These are phyloP conservation scores for Drosophila chauvacae DNA, from an alignment of 1,140 invertebrate genomes.

Conservation along the genomic window DNA sequence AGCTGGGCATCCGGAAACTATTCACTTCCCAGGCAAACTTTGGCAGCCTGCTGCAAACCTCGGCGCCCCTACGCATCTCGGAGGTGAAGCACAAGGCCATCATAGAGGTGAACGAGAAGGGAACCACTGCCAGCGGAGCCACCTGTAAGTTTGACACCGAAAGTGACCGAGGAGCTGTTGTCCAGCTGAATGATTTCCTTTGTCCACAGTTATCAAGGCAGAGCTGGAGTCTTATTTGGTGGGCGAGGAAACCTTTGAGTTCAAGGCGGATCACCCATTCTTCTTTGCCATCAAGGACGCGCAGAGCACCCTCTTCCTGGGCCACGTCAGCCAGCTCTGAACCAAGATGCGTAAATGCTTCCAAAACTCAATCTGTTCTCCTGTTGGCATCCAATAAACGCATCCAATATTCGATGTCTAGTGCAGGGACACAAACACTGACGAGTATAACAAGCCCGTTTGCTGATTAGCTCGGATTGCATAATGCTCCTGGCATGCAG, in stretches of 20 bases:
- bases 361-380: slow-evolving; percentile 11
- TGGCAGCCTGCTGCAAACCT: slow-evolving; percentile 85
- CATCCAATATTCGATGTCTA: slow-evolving; percentile 32
- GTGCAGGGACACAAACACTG: slow-evolving; percentile 18
- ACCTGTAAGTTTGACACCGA: slow-evolving; percentile 62
- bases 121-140: slow-evolving; percentile 85
- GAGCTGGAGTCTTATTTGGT: slow-evolving; percentile 12
- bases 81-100: slow-evolving; percentile 86
- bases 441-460: slow-evolving; percentile 14
- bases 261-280: slow-evolving; percentile 69
- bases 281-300: slow-evolving; percentile 49
- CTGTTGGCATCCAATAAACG: slow-evolving; percentile 41
- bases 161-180: not conserved
- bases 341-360: not conserved
- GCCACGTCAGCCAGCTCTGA: slow-evolving; percentile 48
- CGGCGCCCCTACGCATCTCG: slow-evolving; percentile 85
- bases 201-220: slow-evolving; percentile 24
- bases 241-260: slow-evolving; percentile 34
- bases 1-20: slow-evolving; percentile 86
- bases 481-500: slow-evolving; percentile 24
- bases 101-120: slow-evolving; percentile 86
- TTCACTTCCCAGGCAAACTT: slow-evolving; percentile 87
- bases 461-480: slow-evolving; percentile 50
- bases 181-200: not conserved
- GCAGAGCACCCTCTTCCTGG: slow-evolving; percentile 47